Conservation (phyloP, 1,140 invertebrate genomes). For the Leptinotarsa defecta region DNA sequence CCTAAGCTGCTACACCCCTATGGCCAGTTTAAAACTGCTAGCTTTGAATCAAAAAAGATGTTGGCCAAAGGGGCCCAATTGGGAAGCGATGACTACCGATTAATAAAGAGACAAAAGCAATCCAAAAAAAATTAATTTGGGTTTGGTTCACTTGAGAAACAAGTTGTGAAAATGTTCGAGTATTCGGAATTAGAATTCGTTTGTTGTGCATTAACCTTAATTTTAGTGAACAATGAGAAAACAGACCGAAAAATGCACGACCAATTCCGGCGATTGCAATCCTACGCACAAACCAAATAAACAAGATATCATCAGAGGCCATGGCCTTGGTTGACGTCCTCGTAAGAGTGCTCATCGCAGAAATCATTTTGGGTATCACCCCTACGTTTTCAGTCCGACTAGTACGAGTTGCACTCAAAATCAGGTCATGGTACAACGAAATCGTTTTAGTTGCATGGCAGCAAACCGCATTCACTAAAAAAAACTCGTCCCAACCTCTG, state of each 20-base stretch:
- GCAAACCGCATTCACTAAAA: constrained; percentile 51
- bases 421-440: constrained; percentile 56
- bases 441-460: constrained; percentile 51
- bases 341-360: background rate
- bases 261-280: background rate
- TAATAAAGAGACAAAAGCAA: too few relatives aligned
- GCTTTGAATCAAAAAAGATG: too few relatives aligned
- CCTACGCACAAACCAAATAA: background rate
- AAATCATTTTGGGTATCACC: background rate
- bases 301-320: constrained; percentile 6
- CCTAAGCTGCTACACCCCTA: too few relatives aligned
- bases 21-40: too few relatives aligned
- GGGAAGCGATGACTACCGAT: too few relatives aligned
- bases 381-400: constrained; percentile 50
- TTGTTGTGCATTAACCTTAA: too few relatives aligned
- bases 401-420: constrained; percentile 52
- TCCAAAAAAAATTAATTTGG: too few relatives aligned
- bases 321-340: background rate
- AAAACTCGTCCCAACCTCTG: constrained; percentile 52
- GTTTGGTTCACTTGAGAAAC: too few relatives aligned
- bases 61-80: too few relatives aligned
- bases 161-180: too few relatives aligned
- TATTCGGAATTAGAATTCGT: too few relatives aligned
- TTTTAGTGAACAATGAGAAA: too few relatives aligned
- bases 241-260: background rate